Evolutionary conservation across 2,888 invertebrate species (phyloP).

Genomic region (Tetrapedia diversipes): DNA sequence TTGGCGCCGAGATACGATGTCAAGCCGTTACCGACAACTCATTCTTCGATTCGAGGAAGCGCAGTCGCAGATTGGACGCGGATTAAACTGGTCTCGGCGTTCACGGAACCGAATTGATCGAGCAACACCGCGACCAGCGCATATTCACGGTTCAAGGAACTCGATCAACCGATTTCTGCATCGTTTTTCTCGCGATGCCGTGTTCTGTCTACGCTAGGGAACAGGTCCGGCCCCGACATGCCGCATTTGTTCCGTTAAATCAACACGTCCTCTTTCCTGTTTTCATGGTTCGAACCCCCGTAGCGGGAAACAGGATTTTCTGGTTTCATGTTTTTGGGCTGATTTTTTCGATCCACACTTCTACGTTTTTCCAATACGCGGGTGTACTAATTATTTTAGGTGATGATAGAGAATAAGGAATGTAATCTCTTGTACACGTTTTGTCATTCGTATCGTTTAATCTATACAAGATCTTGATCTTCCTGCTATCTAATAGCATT

Average conservation of each 20-base stretch:
- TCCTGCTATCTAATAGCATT: too few relatives aligned
- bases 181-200: slow-evolving; percentile 54
- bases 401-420: not conserved
- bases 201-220: slow-evolving; percentile 32
- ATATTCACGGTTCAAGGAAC: slow-evolving; percentile 67
- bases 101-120: slow-evolving; percentile 69
- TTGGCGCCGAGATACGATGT: slow-evolving; percentile 60
- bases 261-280: slow-evolving; percentile 45
- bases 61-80: slow-evolving; percentile 62
- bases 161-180: slow-evolving; percentile 61
- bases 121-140: slow-evolving; percentile 48
- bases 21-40: slow-evolving; percentile 67
- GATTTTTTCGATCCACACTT: slow-evolving; percentile 28
- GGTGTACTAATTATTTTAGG: slow-evolving; percentile 22
- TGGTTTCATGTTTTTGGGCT: slow-evolving; percentile 42
- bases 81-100: slow-evolving; percentile 69
- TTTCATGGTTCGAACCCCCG: slow-evolving; percentile 9
- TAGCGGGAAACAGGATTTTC: slow-evolving; percentile 52
- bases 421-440: too few relatives aligned
- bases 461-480: too few relatives aligned
- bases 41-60: slow-evolving; percentile 70
- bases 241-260: slow-evolving; percentile 57
- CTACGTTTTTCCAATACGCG: not conserved
- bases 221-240: slow-evolving; percentile 56
- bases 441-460: too few relatives aligned